Conservation (phyloP, 2,113 vertebrate species). For the Odocoileus virginianus region DNA sequence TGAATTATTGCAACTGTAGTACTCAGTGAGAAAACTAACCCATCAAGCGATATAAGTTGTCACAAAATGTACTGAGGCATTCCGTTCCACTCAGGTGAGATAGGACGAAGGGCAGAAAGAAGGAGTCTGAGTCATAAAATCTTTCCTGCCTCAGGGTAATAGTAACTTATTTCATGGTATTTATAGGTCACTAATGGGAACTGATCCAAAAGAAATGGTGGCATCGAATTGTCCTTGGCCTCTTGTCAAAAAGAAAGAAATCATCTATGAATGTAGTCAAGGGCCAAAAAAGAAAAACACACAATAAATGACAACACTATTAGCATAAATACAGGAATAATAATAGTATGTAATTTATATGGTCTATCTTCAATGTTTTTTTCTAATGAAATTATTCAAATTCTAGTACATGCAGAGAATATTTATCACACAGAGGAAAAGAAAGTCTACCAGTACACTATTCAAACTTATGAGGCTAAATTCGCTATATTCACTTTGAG, state of each 20-base stretch:
- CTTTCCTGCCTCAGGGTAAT: conserved; percentile 33
- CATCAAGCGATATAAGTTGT: conserved; percentile 71
- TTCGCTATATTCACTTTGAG: neutral
- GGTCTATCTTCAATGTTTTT: neutral
- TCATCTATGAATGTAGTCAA: neutral
- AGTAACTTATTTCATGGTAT: conserved; percentile 59
- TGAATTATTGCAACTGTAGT: conserved; percentile 34
- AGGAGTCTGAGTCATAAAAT: conserved; percentile 58
- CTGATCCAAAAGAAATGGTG: conserved; percentile 36
- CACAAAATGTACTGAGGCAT: conserved; percentile 63
- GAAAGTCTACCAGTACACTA: neutral
- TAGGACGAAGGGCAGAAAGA: conserved; percentile 27
- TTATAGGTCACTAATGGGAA: conserved; percentile 45
- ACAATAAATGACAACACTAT: neutral
- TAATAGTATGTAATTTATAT: neutral
- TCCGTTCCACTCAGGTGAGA: conserved; percentile 52
- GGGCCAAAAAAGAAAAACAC: neutral
- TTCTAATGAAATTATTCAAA: neutral
- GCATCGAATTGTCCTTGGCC: conserved; percentile 4
- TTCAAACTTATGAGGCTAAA: neutral
- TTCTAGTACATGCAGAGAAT: neutral
- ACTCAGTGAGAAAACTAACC: conserved; percentile 55
- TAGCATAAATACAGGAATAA: neutral
- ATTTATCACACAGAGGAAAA: neutral
- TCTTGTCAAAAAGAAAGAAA: conserved; percentile 42